A percentile compares a stretch with the other conserved stretches of the same genome.
These are phyloP conservation scores for Apis laboriosa DNA, from an alignment of 1,140 invertebrate genomes.

Conservation along the genomic window DNA sequence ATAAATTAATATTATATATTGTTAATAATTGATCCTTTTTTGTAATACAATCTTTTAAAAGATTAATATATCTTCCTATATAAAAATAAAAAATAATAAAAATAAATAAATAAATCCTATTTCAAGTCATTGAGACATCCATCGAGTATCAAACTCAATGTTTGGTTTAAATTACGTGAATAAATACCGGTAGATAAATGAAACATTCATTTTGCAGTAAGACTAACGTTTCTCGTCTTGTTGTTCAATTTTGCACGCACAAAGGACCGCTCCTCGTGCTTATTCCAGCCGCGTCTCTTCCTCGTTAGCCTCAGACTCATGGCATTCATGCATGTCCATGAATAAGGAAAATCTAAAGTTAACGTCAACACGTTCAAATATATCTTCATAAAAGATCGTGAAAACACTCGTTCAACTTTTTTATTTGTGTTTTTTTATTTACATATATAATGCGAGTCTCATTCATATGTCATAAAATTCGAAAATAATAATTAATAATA, in stretches of 20 bases:
- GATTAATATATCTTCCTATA: too few relatives aligned
- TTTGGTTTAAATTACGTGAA: neutral
- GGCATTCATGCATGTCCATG: conserved; percentile 31
- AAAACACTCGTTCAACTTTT: neutral
- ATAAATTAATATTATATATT: too few relatives aligned
- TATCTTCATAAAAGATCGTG: neutral
- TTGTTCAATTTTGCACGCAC: conserved; percentile 40
- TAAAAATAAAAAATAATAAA: neutral
- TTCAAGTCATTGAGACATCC: neutral
- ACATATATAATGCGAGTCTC: neutral
- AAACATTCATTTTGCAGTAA: conserved; percentile 31
- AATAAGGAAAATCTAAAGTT: conserved; percentile 48
- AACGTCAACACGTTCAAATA: conserved; percentile 7
- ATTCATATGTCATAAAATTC: too few relatives aligned
- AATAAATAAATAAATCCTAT: neutral
- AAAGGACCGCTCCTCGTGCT: conserved; percentile 35
- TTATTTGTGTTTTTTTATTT: neutral
- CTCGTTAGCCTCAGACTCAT: conserved; percentile 52
- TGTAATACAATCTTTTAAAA: too few relatives aligned
- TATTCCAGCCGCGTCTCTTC: conserved; percentile 58
- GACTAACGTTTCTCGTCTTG: conserved; percentile 24
- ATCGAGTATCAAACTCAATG: neutral
- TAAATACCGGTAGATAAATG: conserved; percentile 29
- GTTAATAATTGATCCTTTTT: too few relatives aligned
- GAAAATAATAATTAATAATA: too few relatives aligned